Conservation (phyloP, 2,888 invertebrate genomes). For the Pycnomerus fuliginosus region DNA sequence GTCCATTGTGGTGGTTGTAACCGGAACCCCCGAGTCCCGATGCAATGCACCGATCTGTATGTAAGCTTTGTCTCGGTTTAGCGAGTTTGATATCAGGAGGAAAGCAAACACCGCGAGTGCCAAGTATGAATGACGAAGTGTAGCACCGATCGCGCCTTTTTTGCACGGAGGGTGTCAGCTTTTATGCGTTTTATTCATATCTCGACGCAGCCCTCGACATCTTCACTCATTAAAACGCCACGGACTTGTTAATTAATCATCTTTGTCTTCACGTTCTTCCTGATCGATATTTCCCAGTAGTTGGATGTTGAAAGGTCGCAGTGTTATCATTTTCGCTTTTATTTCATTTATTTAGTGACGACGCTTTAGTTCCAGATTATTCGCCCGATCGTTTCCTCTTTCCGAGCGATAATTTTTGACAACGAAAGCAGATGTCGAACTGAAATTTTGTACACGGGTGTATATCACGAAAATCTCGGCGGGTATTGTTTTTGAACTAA, state of each 20-base stretch:
- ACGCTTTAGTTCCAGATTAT: too few relatives aligned
- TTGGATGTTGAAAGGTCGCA: too few relatives aligned
- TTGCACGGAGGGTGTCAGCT: slow-evolving; percentile 20
- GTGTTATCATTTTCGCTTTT: too few relatives aligned
- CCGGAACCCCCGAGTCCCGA: slow-evolving; percentile 27
- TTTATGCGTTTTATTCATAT: slow-evolving; percentile 19
- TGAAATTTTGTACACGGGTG: too few relatives aligned
- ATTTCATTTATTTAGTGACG: too few relatives aligned
- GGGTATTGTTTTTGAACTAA: too few relatives aligned
- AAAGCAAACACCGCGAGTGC: slow-evolving; percentile 24
- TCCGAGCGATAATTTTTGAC: too few relatives aligned
- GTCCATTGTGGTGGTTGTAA: slow-evolving; percentile 28
- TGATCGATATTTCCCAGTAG: slow-evolving; percentile 2
- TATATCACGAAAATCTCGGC: too few relatives aligned
- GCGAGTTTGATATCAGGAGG: slow-evolving; percentile 19
- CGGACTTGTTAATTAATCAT: slow-evolving; percentile 23
- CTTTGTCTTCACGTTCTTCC: slow-evolving; percentile 10
- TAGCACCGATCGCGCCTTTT: slow-evolving; percentile 28
- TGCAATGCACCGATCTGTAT: slow-evolving; percentile 19
- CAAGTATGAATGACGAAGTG: slow-evolving; percentile 26
- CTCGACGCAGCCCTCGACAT: slow-evolving; percentile 14
- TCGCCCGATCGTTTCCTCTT: too few relatives aligned
- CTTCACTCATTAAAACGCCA: slow-evolving; percentile 17
- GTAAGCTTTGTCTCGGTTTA: slow-evolving; percentile 30
- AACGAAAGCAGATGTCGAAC: too few relatives aligned